These are phyloP conservation scores for Alligator mississippiensis DNA, from an alignment of 2,113 vertebrate genomes.

Conservation along the genomic window DNA sequence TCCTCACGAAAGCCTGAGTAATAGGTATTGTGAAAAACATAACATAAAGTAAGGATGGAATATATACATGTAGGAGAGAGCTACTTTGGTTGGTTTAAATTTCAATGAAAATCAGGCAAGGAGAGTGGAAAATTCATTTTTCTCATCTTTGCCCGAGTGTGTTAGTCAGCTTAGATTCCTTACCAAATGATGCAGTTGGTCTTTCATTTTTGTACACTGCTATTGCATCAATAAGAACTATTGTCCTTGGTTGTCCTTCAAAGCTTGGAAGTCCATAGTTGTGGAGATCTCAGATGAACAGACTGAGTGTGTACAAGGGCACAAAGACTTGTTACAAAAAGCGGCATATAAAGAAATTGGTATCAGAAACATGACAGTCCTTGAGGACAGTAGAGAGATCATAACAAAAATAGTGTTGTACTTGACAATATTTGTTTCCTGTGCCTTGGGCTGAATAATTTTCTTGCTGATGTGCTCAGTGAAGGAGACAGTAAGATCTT, in stretches of 20 bases:
- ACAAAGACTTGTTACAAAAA: conserved; percentile 60
- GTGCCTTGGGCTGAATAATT: conserved; percentile 72
- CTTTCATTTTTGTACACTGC: neutral
- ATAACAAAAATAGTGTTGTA: conserved; percentile 51
- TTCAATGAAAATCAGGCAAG: neutral
- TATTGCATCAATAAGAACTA: conserved; percentile 28
- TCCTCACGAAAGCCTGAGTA: neutral
- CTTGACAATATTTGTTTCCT: conserved; percentile 72
- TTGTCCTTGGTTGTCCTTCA: conserved; percentile 30
- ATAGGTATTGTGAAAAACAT: neutral
- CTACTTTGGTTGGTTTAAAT: neutral
- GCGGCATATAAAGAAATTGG: conserved; percentile 61
- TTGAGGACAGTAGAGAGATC: conserved; percentile 61
- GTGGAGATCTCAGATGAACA: conserved; percentile 33
- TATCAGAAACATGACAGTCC: conserved; percentile 70
- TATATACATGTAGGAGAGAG: neutral
- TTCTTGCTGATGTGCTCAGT: conserved; percentile 57
- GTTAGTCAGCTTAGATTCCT: neutral
- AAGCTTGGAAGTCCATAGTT: neutral
- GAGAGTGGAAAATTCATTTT: neutral
- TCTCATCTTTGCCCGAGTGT: neutral
- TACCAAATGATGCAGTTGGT: neutral
- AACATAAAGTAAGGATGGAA: neutral
- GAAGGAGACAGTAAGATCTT: conserved; percentile 53
- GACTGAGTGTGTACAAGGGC: conserved; percentile 23